Conservation (phyloP, 1,140 invertebrate genomes). For the Cydia pomonella region DNA sequence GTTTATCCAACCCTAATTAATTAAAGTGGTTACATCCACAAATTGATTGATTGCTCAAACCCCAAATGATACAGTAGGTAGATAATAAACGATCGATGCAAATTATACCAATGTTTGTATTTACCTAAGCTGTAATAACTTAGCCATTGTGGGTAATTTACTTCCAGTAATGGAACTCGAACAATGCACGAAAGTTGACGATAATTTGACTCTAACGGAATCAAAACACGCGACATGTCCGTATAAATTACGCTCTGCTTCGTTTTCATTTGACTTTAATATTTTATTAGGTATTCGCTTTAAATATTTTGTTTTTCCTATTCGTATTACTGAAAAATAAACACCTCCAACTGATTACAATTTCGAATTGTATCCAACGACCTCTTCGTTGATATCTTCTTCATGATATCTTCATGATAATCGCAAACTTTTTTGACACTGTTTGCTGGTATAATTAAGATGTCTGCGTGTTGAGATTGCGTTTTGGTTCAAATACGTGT, state of each 20-base stretch:
- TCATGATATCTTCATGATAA: too few species aligned
- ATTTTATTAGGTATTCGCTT: too few species aligned
- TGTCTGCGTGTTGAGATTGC: background rate
- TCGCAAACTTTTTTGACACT: background rate
- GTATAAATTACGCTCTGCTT: conserved; percentile 15
- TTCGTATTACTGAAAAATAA: background rate
- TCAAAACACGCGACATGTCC: conserved; percentile 23
- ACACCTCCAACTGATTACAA: background rate
- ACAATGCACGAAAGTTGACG: conserved; percentile 28
- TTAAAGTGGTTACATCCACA: background rate
- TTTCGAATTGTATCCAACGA: background rate
- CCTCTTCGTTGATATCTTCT: too few species aligned
- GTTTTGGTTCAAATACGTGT: background rate
- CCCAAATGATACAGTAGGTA: background rate
- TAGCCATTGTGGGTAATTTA: conserved; percentile 28
- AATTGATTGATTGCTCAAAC: conserved; percentile 2
- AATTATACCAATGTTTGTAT: conserved; percentile 29
- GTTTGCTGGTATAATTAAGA: background rate
- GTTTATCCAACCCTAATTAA: background rate
- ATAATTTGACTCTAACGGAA: conserved; percentile 30
- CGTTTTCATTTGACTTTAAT: background rate
- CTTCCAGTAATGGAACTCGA: conserved; percentile 21
- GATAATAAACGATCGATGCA: conserved; percentile 7
- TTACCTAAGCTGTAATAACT: conserved; percentile 1
- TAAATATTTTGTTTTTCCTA: too few species aligned